Conservation (phyloP, 2,888 invertebrate species). For the Dicycla oo region DNA sequence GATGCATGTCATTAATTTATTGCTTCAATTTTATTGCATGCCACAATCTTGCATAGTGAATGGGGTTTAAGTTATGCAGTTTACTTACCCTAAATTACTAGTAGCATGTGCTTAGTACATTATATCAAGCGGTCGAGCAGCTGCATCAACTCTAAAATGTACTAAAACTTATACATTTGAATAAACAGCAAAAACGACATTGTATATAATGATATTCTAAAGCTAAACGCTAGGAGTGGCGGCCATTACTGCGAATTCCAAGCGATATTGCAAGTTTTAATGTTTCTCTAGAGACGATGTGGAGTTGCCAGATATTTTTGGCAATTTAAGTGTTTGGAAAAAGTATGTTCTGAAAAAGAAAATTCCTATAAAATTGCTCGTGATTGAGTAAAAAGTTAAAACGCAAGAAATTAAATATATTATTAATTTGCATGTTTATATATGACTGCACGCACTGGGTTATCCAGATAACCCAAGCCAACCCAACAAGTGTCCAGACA, state of each 20-base stretch:
- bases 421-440: background rate
- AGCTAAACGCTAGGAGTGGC: conserved; percentile 27
- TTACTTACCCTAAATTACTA: background rate
- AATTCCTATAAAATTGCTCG: background rate
- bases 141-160: conserved; percentile 34
- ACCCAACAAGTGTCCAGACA: background rate
- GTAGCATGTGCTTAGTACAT: background rate
- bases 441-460: background rate
- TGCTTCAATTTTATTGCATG: background rate
- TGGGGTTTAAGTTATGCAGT: background rate
- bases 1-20: background rate
- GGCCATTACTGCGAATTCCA: conserved; percentile 39
- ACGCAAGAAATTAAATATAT: background rate
- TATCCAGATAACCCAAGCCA: background rate
- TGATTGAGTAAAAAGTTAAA: background rate
- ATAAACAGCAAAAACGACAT: conserved; percentile 51
- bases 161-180: conserved; percentile 32
- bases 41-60: background rate
- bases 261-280: conserved; percentile 57
- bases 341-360: too few relatives aligned
- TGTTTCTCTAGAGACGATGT: conserved; percentile 28
- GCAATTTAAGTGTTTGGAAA: conserved; percentile 39
- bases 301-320: conserved; percentile 46
- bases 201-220: conserved; percentile 52
- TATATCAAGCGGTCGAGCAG: conserved; percentile 20